Evolutionary conservation across 2,797 vertebrate genomes (phyloP), one percentile per base, ranked within the genome.

Genomic region (Acanthornis magna): DNA sequence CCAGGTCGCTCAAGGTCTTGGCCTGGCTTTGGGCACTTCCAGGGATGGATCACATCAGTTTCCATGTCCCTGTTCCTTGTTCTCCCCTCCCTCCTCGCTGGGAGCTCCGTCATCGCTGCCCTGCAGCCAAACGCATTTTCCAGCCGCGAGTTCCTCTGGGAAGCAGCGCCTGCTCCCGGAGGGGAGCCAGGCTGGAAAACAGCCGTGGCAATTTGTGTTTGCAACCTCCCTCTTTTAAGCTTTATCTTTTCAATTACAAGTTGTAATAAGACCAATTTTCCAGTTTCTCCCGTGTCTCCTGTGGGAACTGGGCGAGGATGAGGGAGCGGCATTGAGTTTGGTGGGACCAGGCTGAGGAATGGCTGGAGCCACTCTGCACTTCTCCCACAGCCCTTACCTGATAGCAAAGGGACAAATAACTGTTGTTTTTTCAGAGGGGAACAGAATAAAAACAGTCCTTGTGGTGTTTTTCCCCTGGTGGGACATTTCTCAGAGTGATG

Each of bases 241-340:
- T 95, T 97, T 95, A 93, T 93, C 93, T 95, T 94, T 96, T 85
- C 91, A 96, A 82, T 95, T 95, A 77, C 30, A 73, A 71, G 94
- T 53, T 95, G 88, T 83, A 96, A 78, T 6, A 34, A 85, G 74
- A 72, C 51, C 53, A n/a, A 27, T 88, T 75, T 95, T 92, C 78
- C 85, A 66, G 73, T 92, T 96, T 94, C 47, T 47, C 85, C 83
- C 1, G 0, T 22, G 67, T 32, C 18, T 51, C 68, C 83, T 36
- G 3, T 15, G 55, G 50, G 67, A 92, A 10, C 80, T 82, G 80
- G 84, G 89, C 3, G 58, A 74, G 92, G 94, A 73, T 32, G 60
- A 45, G 50, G 75, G 48, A 77, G 82, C 83, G 85, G 95, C 62
- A 32, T 67, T 0, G 3, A 60, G 67, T 1, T 30, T 8, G 23